Evolutionary conservation across 2,797 vertebrate species (phyloP).

Genomic region (Garrulus glandarius): DNA sequence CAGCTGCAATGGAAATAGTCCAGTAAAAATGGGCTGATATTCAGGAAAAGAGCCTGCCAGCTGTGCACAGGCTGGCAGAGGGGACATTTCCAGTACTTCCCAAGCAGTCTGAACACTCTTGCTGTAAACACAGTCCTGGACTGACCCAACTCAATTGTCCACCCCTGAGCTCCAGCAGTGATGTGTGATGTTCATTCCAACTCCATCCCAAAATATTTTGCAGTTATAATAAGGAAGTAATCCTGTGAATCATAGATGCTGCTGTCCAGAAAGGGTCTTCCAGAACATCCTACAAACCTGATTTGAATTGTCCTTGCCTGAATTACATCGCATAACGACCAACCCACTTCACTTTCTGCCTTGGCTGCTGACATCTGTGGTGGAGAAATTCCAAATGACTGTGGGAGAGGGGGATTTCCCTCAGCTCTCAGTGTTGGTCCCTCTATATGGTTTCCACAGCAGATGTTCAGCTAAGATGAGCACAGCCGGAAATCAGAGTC

Average conservation of each 20-base stretch:
- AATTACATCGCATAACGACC: not conserved
- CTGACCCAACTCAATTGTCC: not conserved
- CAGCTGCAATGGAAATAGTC: not conserved
- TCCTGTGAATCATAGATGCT: not conserved
- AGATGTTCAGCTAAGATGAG: not conserved
- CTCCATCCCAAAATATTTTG: not conserved
- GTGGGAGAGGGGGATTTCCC: not conserved
- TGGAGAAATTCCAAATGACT: not conserved
- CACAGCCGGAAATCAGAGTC: not conserved
- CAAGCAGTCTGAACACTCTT: not conserved
- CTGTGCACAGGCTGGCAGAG: not conserved
- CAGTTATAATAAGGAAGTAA: not conserved
- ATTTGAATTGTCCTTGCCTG: not conserved
- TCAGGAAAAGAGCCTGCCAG: not conserved
- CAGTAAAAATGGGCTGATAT: not conserved
- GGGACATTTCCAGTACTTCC: not conserved
- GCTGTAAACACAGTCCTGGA: not conserved
- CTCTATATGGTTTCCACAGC: rapidly evolving
- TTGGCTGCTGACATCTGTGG: not conserved
- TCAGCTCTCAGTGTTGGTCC: not conserved
- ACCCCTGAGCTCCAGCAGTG: not conserved
- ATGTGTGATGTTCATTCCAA: not conserved
- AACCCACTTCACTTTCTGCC: not conserved
- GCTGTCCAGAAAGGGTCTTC: not conserved
- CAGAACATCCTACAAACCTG: not conserved